Conservation (phyloP, 2,113 vertebrate species). For the Australoheros scitulus region DNA sequence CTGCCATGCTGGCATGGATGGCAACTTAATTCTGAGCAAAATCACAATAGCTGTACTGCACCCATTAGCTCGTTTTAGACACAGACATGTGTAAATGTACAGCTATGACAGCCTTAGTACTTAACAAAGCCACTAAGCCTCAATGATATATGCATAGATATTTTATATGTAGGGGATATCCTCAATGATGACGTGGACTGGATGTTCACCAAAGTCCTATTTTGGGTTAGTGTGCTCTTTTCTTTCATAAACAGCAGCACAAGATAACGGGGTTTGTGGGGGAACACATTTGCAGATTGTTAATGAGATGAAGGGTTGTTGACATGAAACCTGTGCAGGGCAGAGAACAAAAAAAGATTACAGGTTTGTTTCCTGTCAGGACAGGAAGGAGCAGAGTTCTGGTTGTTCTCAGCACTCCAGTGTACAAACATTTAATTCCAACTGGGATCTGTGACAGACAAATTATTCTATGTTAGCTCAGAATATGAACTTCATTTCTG, state of each 20-base stretch:
- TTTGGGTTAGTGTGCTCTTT: background rate
- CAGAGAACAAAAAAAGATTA: constrained; percentile 45
- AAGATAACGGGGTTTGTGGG: constrained; percentile 1
- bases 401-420: constrained; percentile 50
- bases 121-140: background rate
- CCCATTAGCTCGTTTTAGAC: background rate
- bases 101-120: background rate
- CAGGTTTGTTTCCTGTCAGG: constrained; percentile 54
- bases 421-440: constrained; percentile 31
- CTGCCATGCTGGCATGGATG: background rate
- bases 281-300: constrained; percentile 47
- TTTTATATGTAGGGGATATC: background rate
- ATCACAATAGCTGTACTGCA: background rate
- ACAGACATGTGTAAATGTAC: background rate
- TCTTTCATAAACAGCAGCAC: constrained; percentile 20
- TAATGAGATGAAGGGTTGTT: constrained; percentile 34
- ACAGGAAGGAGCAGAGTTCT: constrained; percentile 69
- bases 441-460: background rate
- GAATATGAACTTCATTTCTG: constrained; percentile 28
- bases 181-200: background rate
- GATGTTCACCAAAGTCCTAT: background rate
- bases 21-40: background rate
- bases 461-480: constrained; percentile 9
- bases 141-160: background rate
- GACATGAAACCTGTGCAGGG: constrained; percentile 47